Evolutionary conservation across 2,113 vertebrate genomes (phyloP).

Genomic region (Otolemur garnettii): DNA sequence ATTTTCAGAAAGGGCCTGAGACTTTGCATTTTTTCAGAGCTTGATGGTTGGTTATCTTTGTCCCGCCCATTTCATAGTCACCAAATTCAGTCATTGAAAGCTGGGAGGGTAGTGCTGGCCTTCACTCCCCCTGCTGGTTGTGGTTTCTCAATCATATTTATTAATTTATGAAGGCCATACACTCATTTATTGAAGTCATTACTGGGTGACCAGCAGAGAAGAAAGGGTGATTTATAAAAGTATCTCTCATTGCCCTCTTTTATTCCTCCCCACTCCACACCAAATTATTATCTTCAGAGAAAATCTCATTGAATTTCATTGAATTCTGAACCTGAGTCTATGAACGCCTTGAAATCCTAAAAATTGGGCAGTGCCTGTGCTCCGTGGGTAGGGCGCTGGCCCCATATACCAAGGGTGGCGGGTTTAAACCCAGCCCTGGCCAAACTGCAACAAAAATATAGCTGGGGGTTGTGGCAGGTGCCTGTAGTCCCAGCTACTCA

Average conservation of each 20-base stretch:
- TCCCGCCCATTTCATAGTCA: background rate
- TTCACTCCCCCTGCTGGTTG: conserved; percentile 74
- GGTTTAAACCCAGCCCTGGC: too few species aligned
- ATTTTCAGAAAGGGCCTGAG: conserved; percentile 20
- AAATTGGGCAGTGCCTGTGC: background rate
- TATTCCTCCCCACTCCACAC: background rate
- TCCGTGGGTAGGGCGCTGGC: too few species aligned
- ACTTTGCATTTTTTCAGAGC: conserved; percentile 3
- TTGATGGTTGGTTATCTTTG: conserved; percentile 8
- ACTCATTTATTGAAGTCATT: conserved; percentile 48
- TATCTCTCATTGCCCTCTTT: conserved; percentile 27
- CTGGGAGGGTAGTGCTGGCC: background rate
- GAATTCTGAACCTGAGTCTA: conserved; percentile 36
- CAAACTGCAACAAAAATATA: too few species aligned
- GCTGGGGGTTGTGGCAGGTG: too few species aligned
- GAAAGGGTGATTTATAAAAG: conserved; percentile 36
- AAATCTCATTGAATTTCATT: conserved; percentile 64
- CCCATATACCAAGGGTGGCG: too few species aligned
- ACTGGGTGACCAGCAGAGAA: background rate
- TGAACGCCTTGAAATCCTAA: conserved; percentile 63
- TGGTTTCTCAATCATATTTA: conserved; percentile 49
- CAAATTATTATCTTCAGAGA: conserved; percentile 46
- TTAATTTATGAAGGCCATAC: conserved; percentile 61
- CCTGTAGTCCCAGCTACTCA: too few species aligned
- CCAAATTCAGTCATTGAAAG: background rate